A percentile compares a stretch with the other conserved stretches of the same genome.
Evolutionary conservation across 2,888 invertebrate species (phyloP).

Genomic region (Argynnis bischoffii): DNA sequence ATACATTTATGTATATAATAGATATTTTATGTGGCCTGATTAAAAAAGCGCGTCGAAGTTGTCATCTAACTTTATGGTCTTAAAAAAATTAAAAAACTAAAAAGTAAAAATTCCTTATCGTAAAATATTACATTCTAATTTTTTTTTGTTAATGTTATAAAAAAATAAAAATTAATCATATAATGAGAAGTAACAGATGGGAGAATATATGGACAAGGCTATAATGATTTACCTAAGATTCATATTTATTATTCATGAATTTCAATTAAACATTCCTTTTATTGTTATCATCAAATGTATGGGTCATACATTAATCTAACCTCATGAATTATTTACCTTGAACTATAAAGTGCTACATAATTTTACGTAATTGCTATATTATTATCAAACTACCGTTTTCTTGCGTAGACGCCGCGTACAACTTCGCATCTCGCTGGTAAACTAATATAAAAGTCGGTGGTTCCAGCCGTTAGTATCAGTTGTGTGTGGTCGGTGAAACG

Average conservation of each 20-base stretch:
- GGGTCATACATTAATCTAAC: conserved; percentile 26
- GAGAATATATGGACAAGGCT: background rate
- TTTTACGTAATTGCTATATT: conserved; percentile 77
- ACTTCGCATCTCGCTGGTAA: conserved; percentile 69
- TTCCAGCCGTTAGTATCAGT: conserved; percentile 69
- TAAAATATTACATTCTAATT: too few species aligned
- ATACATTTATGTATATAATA: too few species aligned
- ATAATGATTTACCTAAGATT: background rate
- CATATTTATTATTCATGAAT: background rate
- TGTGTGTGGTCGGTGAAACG: conserved; percentile 78
- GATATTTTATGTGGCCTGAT: too few species aligned
- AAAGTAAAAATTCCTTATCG: too few species aligned
- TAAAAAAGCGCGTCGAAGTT: too few species aligned
- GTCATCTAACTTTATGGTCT: too few species aligned
- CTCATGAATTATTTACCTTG: conserved; percentile 68
- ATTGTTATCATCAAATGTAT: conserved; percentile 34
- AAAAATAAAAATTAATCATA: too few species aligned
- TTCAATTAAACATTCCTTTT: background rate
- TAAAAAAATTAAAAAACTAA: too few species aligned
- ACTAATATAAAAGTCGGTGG: conserved; percentile 77
- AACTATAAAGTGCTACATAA: conserved; percentile 65
- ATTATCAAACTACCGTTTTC: conserved; percentile 79
- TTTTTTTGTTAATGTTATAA: too few species aligned
- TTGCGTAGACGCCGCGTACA: conserved; percentile 67
- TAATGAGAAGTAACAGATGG: background rate